phyloP scores from a whole-genome alignment of 2,113 vertebrate genomes.

The Xiphorhynchus elegans region DNA sequence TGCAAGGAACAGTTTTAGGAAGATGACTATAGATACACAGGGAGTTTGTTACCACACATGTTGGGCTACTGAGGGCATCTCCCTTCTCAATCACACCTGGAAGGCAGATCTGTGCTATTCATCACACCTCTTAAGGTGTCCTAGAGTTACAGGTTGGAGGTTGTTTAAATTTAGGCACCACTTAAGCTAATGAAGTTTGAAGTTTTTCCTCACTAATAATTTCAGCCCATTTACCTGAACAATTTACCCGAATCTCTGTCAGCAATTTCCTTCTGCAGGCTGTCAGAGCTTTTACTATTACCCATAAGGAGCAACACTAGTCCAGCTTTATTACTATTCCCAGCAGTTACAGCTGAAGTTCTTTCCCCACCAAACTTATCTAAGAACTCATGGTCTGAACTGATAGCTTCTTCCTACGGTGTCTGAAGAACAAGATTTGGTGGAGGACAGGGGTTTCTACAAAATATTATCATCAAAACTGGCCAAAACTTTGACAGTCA shows the following conservation, averaged over 20 bases:
- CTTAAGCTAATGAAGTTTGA: not conserved
- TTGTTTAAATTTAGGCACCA: not conserved
- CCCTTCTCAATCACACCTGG: not conserved
- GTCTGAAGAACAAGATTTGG: not conserved
- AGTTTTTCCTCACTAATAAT: not conserved
- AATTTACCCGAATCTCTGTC: not conserved
- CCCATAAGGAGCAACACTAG: not conserved
- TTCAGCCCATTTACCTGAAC: not conserved
- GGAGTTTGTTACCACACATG: not conserved
- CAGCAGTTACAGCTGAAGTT: not conserved
- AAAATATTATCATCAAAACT: not conserved
- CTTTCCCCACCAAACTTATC: not conserved
- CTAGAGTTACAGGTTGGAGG: rapidly evolving
- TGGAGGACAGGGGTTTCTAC: not conserved
- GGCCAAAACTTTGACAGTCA: not conserved
- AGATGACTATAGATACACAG: not conserved
- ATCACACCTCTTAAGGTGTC: not conserved
- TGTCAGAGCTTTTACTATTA: not conserved
- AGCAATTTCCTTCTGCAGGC: not conserved
- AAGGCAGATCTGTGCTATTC: not conserved
- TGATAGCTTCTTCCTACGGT: not conserved
- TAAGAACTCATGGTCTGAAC: not conserved
- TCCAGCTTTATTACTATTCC: not conserved
- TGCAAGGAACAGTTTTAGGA: not conserved
- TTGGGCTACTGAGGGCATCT: not conserved